Evolutionary conservation across 2,888 invertebrate genomes (phyloP), one percentile per base, ranked within the genome.

Genomic region (Magallana nippona): DNA sequence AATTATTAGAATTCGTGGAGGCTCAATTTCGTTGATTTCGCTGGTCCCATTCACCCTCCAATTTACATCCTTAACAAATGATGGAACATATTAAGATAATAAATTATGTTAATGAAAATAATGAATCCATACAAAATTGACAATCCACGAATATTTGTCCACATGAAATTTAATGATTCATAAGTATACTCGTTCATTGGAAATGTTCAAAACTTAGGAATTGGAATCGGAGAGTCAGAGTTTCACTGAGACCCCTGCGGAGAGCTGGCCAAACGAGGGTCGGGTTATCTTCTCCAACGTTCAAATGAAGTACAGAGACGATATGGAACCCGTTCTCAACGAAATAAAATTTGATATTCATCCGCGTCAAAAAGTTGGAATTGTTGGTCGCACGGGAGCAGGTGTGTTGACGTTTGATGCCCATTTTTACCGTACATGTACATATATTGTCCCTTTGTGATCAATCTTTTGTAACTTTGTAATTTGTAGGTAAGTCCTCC

Each of bases 301-400:
- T 1, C 85, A 87, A 56, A 89, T 90, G 89, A 78, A 83, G n/a
- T 90, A 90, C 63, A 81, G 89, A 44, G 86, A 89, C 0, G 88
- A 89, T 17, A 88, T 89, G 88, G 86, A 88, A 0, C 89, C 89
- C 0, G 89, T 90, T 2, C 63, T 89, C 55, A 94, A 95, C 77
- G 94, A 94, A 56, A 92, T 96, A 77, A 94, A 95, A 3, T 96
- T 96, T 91, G 94, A 94, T 57, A 94, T 96, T 56, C 91, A 94
- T 44, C 93, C 95, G n/a, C 94, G 95, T 78, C 95, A 96, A 90
- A 96, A 96, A 93, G 94, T 96, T 86, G 96, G 96, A 93, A 93
- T 94, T 86, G 94, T 95, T 60, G 95, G 95, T 27, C 89, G 95
- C 86, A 95, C 95, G 8, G 95, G 95, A 22, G 95, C 95, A 77